Evolutionary conservation across 2,888 invertebrate genomes (phyloP).

Genomic region (Lymantria dispar): DNA sequence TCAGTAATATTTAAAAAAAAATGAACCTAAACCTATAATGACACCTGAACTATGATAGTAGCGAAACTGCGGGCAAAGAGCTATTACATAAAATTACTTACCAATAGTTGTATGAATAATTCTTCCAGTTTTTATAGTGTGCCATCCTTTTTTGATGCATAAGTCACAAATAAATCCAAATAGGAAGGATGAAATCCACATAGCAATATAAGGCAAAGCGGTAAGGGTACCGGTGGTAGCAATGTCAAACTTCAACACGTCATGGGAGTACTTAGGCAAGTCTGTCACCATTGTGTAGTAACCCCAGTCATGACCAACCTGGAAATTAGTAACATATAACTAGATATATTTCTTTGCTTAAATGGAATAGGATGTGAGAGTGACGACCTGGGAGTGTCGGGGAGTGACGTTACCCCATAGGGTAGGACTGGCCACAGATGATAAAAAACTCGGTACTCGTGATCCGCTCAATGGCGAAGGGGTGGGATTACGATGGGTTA

Average conservation of each 20-base stretch:
- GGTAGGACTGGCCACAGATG: no score
- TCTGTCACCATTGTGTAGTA: constrained; percentile 89
- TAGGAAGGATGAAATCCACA: constrained; percentile 84
- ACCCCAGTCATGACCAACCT: constrained; percentile 84
- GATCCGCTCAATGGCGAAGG: no score
- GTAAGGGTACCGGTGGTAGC: constrained; percentile 84
- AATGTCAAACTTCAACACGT: constrained; percentile 84
- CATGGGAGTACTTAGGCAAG: constrained; percentile 86
- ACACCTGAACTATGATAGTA: neutral
- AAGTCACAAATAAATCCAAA: constrained; percentile 87
- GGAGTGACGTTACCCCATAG: no score
- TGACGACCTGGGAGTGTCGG: no score
- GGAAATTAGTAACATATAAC: constrained; percentile 6
- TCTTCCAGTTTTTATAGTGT: constrained; percentile 82
- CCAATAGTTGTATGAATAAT: constrained; percentile 87
- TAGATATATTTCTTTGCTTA: no score
- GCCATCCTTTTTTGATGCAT: constrained; percentile 83
- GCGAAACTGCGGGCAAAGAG: neutral
- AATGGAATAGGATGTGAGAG: no score
- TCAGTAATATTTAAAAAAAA: no score
- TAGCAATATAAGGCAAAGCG: constrained; percentile 85
- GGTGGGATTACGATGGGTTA: no score
- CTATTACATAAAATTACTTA: constrained; percentile 44
- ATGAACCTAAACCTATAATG: no score
- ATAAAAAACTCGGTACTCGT: no score